These are phyloP conservation scores for Ahaetulla prasina DNA, from an alignment of 2,113 vertebrate species.

Conservation along the genomic window DNA sequence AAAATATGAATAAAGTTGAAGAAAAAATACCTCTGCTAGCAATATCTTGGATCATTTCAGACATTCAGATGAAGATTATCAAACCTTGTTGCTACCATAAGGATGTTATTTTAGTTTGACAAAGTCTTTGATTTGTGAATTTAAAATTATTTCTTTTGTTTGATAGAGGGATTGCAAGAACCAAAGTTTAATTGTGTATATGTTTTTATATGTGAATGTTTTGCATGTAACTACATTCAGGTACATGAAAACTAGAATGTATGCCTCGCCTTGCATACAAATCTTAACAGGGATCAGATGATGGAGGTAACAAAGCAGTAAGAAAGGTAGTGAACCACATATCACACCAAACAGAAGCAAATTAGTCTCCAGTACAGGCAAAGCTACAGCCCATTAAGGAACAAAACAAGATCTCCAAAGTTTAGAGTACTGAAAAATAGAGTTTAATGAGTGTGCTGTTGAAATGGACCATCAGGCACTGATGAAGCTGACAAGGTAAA, in stretches of 20 bases:
- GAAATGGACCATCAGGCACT: conserved; percentile 59
- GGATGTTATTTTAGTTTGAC: not conserved
- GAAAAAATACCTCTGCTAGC: not conserved
- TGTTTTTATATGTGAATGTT: not conserved
- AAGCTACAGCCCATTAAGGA: not conserved
- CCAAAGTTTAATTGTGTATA: not conserved
- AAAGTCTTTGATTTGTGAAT: not conserved
- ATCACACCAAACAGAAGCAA: not conserved
- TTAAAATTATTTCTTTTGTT: not conserved
- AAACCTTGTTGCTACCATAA: not conserved
- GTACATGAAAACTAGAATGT: not conserved
- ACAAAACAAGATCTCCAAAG: conserved; percentile 7
- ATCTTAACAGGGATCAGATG: not conserved
- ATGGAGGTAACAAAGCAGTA: not conserved
- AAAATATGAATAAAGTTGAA: not conserved
- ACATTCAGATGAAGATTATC: not conserved
- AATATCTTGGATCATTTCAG: not conserved
- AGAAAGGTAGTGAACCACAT: not conserved
- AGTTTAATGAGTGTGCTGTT: conserved; percentile 56
- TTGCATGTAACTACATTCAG: not conserved
- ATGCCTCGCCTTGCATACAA: not conserved
- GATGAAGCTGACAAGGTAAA: conserved; percentile 61
- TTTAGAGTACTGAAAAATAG: conserved; percentile 23
- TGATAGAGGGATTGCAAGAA: not conserved
- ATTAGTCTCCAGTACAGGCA: not conserved